Evolutionary conservation across 2,113 vertebrate genomes (phyloP).

Genomic region (Anguilla japonica): DNA sequence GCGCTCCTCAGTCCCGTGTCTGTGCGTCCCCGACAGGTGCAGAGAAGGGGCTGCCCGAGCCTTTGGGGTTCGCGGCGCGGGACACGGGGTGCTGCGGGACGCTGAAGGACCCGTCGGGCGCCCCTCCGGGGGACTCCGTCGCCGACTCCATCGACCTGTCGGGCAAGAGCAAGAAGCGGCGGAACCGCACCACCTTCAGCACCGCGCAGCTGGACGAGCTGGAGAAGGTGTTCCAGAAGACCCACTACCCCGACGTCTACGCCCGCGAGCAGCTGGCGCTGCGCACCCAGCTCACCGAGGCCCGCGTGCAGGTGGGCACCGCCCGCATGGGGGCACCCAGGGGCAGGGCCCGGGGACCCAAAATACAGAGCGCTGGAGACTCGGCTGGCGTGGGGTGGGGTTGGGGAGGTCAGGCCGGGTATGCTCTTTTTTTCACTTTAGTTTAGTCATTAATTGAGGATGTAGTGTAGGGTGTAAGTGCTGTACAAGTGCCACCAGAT

Average conservation of each 20-base stretch:
- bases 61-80: slow-evolving; percentile 46
- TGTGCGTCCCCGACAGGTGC: slow-evolving; percentile 46
- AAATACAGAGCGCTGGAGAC: no score
- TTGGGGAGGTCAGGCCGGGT: no score
- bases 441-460: no score
- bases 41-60: slow-evolving; percentile 60
- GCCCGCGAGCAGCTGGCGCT: slow-evolving; percentile 90
- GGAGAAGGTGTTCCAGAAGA: slow-evolving; percentile 94
- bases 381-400: no score
- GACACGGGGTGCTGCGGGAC: slow-evolving; percentile 44
- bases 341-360: no score
- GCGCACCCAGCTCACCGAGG: slow-evolving; percentile 85
- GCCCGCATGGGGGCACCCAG: not conserved
- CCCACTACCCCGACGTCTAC: slow-evolving; percentile 89
- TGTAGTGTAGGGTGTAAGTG: no score
- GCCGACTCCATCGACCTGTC: slow-evolving; percentile 49
- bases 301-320: slow-evolving; percentile 79
- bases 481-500: no score
- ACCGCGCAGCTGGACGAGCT: slow-evolving; percentile 91
- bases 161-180: slow-evolving; percentile 84
- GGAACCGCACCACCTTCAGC: slow-evolving; percentile 93
- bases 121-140: slow-evolving; percentile 32
- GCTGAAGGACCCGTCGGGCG: slow-evolving; percentile 27
- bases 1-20: not conserved
- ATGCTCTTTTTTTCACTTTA: no score